Evolutionary conservation across 2,797 vertebrate species (phyloP), one percentile per base, ranked within the genome.

Genomic region (Chaetophractus vellerosus): DNA sequence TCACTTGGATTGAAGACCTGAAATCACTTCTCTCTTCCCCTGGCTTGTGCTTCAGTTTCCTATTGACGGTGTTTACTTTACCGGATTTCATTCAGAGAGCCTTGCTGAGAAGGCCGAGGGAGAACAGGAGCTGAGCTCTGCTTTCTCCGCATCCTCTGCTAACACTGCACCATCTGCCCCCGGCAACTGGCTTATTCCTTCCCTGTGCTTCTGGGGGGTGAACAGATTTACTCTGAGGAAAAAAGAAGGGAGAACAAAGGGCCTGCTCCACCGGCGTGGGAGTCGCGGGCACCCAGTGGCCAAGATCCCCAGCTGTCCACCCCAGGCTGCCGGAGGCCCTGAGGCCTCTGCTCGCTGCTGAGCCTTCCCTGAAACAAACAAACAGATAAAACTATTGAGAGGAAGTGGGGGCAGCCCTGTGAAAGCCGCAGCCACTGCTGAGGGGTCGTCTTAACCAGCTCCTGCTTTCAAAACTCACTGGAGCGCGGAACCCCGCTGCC

Each of bases 91-190:
- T 86, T 90, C 55, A 71, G 85, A 91, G 69, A 96, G 93, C 31
- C 86, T 94, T 80, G 82, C 76, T 93, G 79, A 91, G 92, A 96
- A 80, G 66, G 68, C 66, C 52, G 79, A 95, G 80, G 71, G 74
- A 85, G 95, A 93, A 72, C 24, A 74, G 52, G 41, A 79, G 86
- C 90, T 11, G 21, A 93, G 94, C 93, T 97, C 95, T 95, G 94
- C 85, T 96, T 97, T 94, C 96, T 85, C 31, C 33, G 26, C 75
- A 91, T 97, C 91, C 64, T 95, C 94, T 95, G 88, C 85, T 94
- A 96, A 83, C 92, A 78, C 92, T 96, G 94, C 91, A 95, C 97
- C 97, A 97, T 97, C 96, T 97, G 96, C 97, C 97, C 92, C 28
- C 9, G 96, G 97, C 95, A 96, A 97, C 95, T 78, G 55, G 79